phyloP scores from a whole-genome alignment of 2,113 vertebrate genomes.

The Pollachius pollachius region DNA sequence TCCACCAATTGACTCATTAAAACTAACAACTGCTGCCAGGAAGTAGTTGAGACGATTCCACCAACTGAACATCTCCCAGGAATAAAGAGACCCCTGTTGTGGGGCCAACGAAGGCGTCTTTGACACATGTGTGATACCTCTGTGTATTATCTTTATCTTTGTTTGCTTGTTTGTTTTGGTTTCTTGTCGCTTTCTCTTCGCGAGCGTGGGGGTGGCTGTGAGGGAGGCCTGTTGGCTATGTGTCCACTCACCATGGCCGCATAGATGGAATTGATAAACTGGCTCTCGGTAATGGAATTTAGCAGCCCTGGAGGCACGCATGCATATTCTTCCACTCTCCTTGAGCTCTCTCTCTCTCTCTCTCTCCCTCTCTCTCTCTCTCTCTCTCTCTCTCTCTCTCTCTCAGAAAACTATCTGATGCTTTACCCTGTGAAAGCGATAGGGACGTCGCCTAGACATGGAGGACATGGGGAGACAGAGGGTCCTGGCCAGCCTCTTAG shows the following conservation, averaged over 20 bases:
- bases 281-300: conserved; percentile 29
- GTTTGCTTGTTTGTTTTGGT: neutral
- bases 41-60: neutral
- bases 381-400: too few species aligned
- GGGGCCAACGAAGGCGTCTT: neutral
- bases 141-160: neutral
- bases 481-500: too few species aligned
- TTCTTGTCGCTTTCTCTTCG: neutral
- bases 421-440: too few species aligned
- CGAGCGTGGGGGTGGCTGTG: neutral
- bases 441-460: too few species aligned
- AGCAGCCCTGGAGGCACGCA: conserved; percentile 23
- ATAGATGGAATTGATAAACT: conserved; percentile 35
- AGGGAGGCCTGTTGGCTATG: conserved; percentile 12
- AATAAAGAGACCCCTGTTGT: neutral
- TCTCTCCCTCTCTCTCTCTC: too few species aligned
- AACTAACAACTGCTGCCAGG: neutral
- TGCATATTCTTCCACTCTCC: conserved; percentile 29
- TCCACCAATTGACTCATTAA: neutral
- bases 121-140: conserved; percentile 1
- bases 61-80: neutral
- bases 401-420: too few species aligned
- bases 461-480: too few species aligned
- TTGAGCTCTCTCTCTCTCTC: neutral
- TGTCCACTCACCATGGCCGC: conserved; percentile 5